Base-by-base conservation (phyloP, 2,888 invertebrate species). In the Leuctra nigra region DNA sequence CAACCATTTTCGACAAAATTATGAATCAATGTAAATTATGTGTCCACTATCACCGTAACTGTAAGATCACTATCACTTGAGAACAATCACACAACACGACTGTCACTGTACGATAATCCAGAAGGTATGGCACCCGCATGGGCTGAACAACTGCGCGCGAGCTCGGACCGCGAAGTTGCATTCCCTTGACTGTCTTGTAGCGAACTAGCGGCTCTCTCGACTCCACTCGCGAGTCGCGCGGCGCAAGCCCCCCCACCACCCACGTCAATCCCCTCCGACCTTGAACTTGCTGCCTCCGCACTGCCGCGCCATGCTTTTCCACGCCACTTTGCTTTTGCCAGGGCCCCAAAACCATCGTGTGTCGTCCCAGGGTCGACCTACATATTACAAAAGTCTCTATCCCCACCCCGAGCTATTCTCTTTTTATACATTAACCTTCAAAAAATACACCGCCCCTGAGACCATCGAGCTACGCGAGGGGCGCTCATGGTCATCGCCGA, bases 1-100 rank as follows among this genome's bases (percentile, higher is more conserved):
- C 90, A 72, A 84, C 86, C 90, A 91, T 90, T 16, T 53, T 50
- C 14, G 13, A 22, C 29, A 36, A 33, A 25, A 44, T 44, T 38
- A n/a, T n/a, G n/a, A n/a, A n/a, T n/a, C n/a, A 14, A 20, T 48
- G 7, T 24, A 24, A 44, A 25, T 25, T 47, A 14, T 57, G 24
- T 53, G n/a, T n/a, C n/a, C 55, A 53, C 53, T 59, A 47, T 53
- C 55, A 56, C 55, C 56, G 20, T 20, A 11, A 16, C 14, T 41
- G 16, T 20, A 41, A 14, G 3, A 29, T 29, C 29, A 29, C 29
- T 29, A 29, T 7, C 29, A 29, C 6, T 29, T 7, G 11, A n/a
- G n/a, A 29, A 29, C 29, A 29, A 7, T 29, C 29, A 29, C 29
- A 29, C 29, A 29, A 6, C 6, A 6, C 6, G 11, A 29, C 29